These are phyloP conservation scores for Drosophila silvestris DNA, from an alignment of 2,888 invertebrate genomes.

Conservation along the genomic window DNA sequence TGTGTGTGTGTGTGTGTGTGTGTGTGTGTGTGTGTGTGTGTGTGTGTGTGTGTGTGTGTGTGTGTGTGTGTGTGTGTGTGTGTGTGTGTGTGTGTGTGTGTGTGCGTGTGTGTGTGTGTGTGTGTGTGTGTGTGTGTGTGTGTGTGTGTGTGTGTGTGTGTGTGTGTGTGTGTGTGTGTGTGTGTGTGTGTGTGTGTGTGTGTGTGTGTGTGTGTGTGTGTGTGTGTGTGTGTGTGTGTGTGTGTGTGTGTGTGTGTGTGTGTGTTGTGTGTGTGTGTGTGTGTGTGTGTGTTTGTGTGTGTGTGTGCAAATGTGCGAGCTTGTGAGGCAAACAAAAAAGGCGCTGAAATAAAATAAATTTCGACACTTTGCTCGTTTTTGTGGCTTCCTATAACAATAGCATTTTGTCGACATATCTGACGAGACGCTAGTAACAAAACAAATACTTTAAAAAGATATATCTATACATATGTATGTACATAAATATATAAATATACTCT, in stretches of 20 bases:
- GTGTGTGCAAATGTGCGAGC: not conserved
- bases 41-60: not conserved
- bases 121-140: not conserved
- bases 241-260: not conserved
- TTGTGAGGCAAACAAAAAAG: conserved; percentile 10
- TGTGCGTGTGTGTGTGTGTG: not conserved
- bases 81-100: not conserved
- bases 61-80: not conserved
- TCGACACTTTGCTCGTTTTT: conserved; percentile 48
- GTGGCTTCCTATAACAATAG: conserved; percentile 7
- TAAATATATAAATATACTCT: not conserved
- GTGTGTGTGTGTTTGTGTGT: not conserved
- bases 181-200: not conserved
- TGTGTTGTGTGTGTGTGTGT: not conserved
- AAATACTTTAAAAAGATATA: not conserved
- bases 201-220: not conserved
- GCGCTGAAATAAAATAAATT: conserved; percentile 49
- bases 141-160: not conserved
- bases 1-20: not conserved
- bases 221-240: not conserved
- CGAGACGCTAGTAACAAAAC: not conserved
- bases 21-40: not conserved
- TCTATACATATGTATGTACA: not conserved
- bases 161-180: not conserved
- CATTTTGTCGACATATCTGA: not conserved